Evolutionary conservation across 2,888 invertebrate genomes (phyloP).

Genomic region (Limnephilus rhombicus): DNA sequence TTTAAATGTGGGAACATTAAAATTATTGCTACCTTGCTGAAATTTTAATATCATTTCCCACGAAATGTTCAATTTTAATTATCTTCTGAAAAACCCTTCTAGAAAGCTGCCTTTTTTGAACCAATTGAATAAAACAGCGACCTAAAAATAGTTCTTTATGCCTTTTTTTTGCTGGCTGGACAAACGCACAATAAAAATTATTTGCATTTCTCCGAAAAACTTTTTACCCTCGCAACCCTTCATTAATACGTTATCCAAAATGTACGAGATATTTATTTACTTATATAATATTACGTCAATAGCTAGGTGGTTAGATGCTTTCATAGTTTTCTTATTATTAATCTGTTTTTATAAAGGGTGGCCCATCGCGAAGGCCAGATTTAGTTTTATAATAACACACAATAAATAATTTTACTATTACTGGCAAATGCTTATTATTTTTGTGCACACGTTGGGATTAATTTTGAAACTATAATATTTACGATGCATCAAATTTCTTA

Average conservation of each 20-base stretch:
- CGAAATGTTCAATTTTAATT: slow-evolving; percentile 37
- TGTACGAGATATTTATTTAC: not conserved
- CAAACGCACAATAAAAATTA: not conserved
- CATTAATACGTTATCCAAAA: not conserved
- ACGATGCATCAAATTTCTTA: too few relatives aligned
- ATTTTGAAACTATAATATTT: too few relatives aligned
- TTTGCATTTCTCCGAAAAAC: not conserved
- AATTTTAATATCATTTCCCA: slow-evolving; percentile 34
- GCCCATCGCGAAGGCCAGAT: too few relatives aligned
- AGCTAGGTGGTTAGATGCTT: not conserved
- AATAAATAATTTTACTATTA: too few relatives aligned
- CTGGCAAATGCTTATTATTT: too few relatives aligned
- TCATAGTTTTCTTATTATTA: not conserved
- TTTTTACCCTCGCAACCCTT: not conserved
- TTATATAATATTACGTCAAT: too few relatives aligned
- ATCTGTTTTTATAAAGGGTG: too few relatives aligned
- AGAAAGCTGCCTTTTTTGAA: not conserved
- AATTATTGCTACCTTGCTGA: slow-evolving; percentile 32
- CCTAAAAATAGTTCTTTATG: not conserved
- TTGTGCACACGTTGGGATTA: too few relatives aligned
- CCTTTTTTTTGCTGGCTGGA: not conserved
- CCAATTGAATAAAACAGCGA: not conserved
- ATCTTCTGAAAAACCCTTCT: slow-evolving; percentile 7
- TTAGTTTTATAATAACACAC: too few relatives aligned
- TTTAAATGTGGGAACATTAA: slow-evolving; percentile 52